A percentile compares a stretch with the other conserved stretches of the same genome.
phyloP scores from a whole-genome alignment of 1,140 invertebrate genomes.

The Drosophila obscura region DNA sequence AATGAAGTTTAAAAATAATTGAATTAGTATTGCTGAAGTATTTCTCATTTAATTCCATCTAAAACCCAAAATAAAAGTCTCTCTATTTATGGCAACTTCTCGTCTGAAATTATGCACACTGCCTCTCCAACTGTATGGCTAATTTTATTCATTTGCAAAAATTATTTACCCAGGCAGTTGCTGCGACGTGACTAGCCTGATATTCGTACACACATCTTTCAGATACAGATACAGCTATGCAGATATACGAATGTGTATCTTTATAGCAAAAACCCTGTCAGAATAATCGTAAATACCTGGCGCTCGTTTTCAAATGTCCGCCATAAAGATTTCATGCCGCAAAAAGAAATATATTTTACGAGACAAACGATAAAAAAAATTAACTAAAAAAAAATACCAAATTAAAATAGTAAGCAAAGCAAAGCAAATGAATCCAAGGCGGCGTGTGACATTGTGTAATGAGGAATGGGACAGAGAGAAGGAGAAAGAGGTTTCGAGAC shows the following conservation, averaged over 20 bases:
- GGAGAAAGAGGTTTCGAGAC: slow-evolving; percentile 5
- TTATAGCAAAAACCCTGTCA: slow-evolving; percentile 8
- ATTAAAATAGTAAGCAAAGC: slow-evolving; percentile 11
- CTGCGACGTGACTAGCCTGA: slow-evolving; percentile 25
- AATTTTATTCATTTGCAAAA: slow-evolving; percentile 44
- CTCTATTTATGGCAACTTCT: too few species aligned
- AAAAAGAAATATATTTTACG: slow-evolving; percentile 29
- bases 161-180: slow-evolving; percentile 3
- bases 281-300: slow-evolving; percentile 43
- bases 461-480: slow-evolving; percentile 15
- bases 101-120: too few species aligned
- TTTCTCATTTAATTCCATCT: too few species aligned
- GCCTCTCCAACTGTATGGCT: too few species aligned
- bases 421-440: slow-evolving; percentile 18
- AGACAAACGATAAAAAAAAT: slow-evolving; percentile 25
- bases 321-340: slow-evolving; percentile 12
- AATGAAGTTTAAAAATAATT: too few species aligned
- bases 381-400: slow-evolving; percentile 45
- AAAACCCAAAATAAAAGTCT: too few species aligned
- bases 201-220: slow-evolving; percentile 1
- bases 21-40: too few species aligned
- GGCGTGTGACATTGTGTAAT: slow-evolving; percentile 42
- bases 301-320: slow-evolving; percentile 22
- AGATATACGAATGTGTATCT: background rate
- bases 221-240: too few species aligned